phyloP scores from a whole-genome alignment of 2,888 invertebrate species.

The Tipula helvola region DNA sequence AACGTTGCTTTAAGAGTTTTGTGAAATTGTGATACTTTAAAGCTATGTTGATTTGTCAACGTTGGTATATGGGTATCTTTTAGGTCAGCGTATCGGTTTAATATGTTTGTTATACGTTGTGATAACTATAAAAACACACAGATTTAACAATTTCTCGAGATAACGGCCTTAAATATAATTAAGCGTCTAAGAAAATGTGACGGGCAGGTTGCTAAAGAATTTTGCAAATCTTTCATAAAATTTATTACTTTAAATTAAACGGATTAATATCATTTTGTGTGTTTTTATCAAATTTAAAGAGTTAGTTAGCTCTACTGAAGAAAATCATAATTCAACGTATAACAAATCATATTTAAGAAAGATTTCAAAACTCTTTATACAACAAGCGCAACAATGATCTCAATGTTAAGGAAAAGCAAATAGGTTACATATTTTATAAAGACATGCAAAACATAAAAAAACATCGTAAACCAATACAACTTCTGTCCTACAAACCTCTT shows the following conservation, averaged over 20 bases:
- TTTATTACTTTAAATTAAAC: not conserved
- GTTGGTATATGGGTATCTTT: conserved; percentile 86
- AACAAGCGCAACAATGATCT: not conserved
- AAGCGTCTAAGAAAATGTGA: not conserved
- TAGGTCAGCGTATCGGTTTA: conserved; percentile 70
- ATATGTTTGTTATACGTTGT: conserved; percentile 47
- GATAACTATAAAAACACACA: conserved; percentile 32
- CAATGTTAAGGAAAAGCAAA: not conserved
- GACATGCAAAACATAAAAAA: not conserved
- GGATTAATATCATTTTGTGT: not conserved
- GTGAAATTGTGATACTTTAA: conserved; percentile 91
- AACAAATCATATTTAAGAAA: conserved; percentile 4
- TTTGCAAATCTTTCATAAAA: conserved; percentile 7
- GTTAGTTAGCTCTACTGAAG: not conserved
- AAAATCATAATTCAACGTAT: not conserved
- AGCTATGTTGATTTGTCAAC: conserved; percentile 72
- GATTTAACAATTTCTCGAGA: conserved; percentile 14
- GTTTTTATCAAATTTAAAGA: not conserved
- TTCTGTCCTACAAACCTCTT: conserved; percentile 33
- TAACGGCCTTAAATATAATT: not conserved
- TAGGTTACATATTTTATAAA: not conserved
- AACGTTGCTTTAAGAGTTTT: conserved; percentile 80
- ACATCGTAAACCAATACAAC: not conserved
- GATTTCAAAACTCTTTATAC: conserved; percentile 7
- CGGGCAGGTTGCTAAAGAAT: not conserved